A percentile compares a stretch with the other conserved stretches of the same genome.
These are phyloP conservation scores for Colistium nudipinnis DNA, from an alignment of 2,113 vertebrate genomes.

Conservation along the genomic window DNA sequence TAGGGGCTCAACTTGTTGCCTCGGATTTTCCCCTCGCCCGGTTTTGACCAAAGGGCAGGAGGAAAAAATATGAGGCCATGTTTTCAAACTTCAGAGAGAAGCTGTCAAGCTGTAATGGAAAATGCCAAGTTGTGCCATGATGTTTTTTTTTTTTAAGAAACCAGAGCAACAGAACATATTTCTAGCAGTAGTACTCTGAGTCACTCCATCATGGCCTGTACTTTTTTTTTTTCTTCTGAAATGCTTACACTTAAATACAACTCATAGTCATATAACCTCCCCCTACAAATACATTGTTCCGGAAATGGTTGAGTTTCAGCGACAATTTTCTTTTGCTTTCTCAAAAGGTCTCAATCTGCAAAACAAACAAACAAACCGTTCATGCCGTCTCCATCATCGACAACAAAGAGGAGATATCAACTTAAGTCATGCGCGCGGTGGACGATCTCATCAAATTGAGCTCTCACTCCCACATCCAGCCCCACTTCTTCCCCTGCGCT, in stretches of 20 bases:
- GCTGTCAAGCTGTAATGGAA: constrained; percentile 71
- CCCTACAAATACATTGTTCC: neutral
- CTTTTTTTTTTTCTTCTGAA: constrained; percentile 14
- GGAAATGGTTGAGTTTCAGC: neutral
- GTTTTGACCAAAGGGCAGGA: constrained; percentile 46
- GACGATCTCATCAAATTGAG: constrained; percentile 52
- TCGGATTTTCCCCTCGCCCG: constrained; percentile 38
- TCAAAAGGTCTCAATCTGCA: constrained; percentile 1
- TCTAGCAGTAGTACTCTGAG: constrained; percentile 42
- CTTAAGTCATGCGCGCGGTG: constrained; percentile 18
- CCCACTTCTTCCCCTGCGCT: constrained; percentile 38
- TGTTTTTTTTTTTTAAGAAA: constrained; percentile 67
- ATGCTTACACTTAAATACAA: constrained; percentile 10
- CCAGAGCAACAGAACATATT: constrained; percentile 46
- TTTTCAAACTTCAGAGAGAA: constrained; percentile 71
- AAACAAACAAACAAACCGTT: neutral
- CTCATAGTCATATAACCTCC: no score
- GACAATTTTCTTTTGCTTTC: neutral
- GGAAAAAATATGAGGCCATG: constrained; percentile 61
- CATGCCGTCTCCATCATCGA: constrained; percentile 1
- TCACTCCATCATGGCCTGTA: constrained; percentile 44
- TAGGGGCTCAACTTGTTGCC: constrained; percentile 63
- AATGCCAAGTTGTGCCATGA: constrained; percentile 61
- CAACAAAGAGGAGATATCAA: constrained; percentile 11
- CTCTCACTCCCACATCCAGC: constrained; percentile 34